These are phyloP conservation scores for Mellivora capensis DNA, from an alignment of 2,113 vertebrate species.

Conservation along the genomic window DNA sequence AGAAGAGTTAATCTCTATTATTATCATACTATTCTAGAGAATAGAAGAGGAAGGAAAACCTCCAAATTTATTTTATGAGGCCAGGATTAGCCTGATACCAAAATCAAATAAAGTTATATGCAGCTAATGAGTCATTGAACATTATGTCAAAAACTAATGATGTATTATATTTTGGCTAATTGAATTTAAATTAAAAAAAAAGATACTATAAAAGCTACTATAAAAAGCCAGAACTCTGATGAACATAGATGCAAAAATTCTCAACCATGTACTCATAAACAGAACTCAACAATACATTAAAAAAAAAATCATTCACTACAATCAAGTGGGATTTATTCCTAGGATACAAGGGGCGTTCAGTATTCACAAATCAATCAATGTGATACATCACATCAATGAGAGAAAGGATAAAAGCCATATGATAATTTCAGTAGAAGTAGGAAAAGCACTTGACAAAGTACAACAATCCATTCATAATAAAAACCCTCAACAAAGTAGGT, in stretches of 20 bases:
- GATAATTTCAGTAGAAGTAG: neutral
- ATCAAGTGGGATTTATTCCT: neutral
- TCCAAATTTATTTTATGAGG: neutral
- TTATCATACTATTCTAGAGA: neutral
- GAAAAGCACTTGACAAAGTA: neutral
- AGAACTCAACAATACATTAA: neutral
- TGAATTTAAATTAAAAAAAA: neutral
- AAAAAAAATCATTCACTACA: neutral
- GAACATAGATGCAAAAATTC: neutral
- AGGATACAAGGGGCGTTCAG: neutral
- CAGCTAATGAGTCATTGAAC: neutral
- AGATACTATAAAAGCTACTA: neutral
- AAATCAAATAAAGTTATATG: neutral
- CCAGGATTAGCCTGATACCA: neutral
- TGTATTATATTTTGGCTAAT: neutral
- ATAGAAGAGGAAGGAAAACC: neutral
- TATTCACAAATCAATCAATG: neutral
- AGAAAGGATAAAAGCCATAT: neutral
- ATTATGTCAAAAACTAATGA: neutral
- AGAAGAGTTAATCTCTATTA: neutral
- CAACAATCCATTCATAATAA: neutral
- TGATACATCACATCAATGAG: neutral
- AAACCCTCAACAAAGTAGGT: neutral
- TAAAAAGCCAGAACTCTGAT: neutral
- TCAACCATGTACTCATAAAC: neutral